These are phyloP conservation scores for Caenorhabditis plicata DNA, from an alignment of 2,888 invertebrate genomes.

Conservation along the genomic window DNA sequence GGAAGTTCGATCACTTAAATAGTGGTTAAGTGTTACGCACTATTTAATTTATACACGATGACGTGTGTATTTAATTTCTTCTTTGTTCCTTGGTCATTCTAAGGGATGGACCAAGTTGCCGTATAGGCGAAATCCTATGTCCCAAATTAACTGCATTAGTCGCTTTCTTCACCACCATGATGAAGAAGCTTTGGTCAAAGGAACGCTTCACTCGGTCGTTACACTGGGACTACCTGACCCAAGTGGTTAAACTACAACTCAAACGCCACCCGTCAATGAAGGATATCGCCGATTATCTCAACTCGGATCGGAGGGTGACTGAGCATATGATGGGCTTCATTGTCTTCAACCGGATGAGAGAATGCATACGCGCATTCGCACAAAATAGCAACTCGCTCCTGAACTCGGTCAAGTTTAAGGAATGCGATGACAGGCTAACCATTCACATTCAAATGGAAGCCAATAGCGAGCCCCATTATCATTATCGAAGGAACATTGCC, in stretches of 20 bases:
- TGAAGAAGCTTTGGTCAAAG: constrained; percentile 10
- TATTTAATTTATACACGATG: no score
- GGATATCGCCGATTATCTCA: constrained; percentile 4
- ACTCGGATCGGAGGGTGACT: neutral
- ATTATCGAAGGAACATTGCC: neutral
- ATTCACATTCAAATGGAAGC: constrained; percentile 2
- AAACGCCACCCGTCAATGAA: neutral
- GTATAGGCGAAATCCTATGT: no score
- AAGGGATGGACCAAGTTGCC: no score
- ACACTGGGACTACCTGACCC: neutral
- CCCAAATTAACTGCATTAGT: constrained; percentile 1
- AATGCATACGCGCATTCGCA: neutral
- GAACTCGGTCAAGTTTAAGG: neutral
- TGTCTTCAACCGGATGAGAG: constrained; percentile 3
- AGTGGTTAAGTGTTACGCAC: no score
- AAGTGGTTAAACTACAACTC: neutral
- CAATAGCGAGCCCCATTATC: neutral
- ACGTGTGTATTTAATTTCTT: no score
- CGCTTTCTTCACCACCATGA: constrained; percentile 1
- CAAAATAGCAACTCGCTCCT: neutral
- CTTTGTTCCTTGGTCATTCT: no score
- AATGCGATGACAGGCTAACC: neutral
- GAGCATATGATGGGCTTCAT: constrained; percentile 1
- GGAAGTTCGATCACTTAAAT: no score
- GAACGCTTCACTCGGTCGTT: constrained; percentile 4